Percentiles rank a stretch among this genome's conserved stretches.
phyloP scores from a whole-genome alignment of 2,888 invertebrate genomes.

The Eupithecia tripunctaria region DNA sequence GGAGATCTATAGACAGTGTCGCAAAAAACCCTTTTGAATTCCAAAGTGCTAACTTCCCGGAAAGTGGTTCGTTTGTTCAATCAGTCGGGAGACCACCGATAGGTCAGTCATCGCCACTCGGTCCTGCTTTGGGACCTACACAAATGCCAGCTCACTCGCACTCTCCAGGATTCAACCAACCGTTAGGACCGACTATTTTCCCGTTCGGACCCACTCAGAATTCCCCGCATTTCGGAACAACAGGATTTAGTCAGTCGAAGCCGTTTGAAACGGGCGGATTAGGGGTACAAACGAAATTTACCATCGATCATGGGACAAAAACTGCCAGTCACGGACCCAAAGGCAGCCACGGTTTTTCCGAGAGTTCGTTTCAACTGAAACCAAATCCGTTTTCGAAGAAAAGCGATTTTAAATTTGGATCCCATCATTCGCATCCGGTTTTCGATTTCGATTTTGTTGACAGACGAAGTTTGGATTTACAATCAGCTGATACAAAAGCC shows the following conservation, averaged over 20 bases:
- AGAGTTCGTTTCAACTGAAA: constrained; percentile 55
- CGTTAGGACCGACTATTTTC: constrained; percentile 3
- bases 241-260: constrained; percentile 35
- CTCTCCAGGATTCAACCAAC: constrained; percentile 18
- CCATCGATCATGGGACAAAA: constrained; percentile 50
- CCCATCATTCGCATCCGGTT: constrained; percentile 35
- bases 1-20: constrained; percentile 75
- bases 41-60: constrained; percentile 26
- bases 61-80: neutral
- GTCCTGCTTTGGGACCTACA: constrained; percentile 24
- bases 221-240: neutral
- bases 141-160: constrained; percentile 18
- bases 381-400: constrained; percentile 48
- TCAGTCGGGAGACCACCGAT: neutral
- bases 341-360: constrained; percentile 53
- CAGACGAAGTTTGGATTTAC: constrained; percentile 51
- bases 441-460: constrained; percentile 50
- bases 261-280: constrained; percentile 39
- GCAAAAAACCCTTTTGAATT: constrained; percentile 46
- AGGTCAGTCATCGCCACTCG: constrained; percentile 2
- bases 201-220: constrained; percentile 11
- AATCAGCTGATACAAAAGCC: constrained; percentile 50
- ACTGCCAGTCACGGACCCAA: constrained; percentile 53
- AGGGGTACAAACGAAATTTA: constrained; percentile 45
- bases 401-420: constrained; percentile 46